Percentiles rank a stretch among this genome's conserved stretches.
phyloP scores from a whole-genome alignment of 2,113 vertebrate species.

The Phylloscopus whistleri region DNA sequence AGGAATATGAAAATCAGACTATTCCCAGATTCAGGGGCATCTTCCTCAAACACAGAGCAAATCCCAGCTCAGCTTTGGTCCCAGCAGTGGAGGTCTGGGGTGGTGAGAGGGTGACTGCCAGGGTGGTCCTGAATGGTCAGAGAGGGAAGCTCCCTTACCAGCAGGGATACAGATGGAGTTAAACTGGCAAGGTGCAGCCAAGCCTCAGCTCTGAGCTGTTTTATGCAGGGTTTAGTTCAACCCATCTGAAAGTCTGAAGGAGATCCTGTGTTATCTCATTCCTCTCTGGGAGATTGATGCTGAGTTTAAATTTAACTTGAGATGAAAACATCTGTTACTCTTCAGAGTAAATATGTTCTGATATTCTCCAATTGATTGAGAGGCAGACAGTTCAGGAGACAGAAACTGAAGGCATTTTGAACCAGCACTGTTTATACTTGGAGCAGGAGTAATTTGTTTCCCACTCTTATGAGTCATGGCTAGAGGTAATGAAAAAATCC shows the following conservation, averaged over 20 bases:
- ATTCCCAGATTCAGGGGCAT: not conserved
- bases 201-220: not conserved
- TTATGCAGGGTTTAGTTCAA: not conserved
- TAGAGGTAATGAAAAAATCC: slow-evolving; percentile 11
- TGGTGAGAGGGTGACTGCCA: not conserved
- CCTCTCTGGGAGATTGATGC: not conserved
- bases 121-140: not conserved
- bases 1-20: not conserved
- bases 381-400: slow-evolving; percentile 9
- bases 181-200: not conserved
- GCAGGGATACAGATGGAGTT: not conserved
- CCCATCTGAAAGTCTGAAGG: not conserved
- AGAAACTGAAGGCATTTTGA: slow-evolving; percentile 2
- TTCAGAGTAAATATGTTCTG: slow-evolving; percentile 27
- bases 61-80: not conserved
- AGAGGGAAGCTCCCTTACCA: not conserved
- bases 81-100: not conserved
- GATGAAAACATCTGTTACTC: slow-evolving; percentile 21
- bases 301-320: slow-evolving; percentile 26
- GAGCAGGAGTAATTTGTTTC: slow-evolving; percentile 3
- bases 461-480: slow-evolving; percentile 23
- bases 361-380: not conserved
- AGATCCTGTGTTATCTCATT: not conserved
- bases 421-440: not conserved
- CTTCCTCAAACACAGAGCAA: not conserved